These are phyloP conservation scores for Troglohyphantes excavatus DNA, from an alignment of 2,888 invertebrate species.

Conservation along the genomic window DNA sequence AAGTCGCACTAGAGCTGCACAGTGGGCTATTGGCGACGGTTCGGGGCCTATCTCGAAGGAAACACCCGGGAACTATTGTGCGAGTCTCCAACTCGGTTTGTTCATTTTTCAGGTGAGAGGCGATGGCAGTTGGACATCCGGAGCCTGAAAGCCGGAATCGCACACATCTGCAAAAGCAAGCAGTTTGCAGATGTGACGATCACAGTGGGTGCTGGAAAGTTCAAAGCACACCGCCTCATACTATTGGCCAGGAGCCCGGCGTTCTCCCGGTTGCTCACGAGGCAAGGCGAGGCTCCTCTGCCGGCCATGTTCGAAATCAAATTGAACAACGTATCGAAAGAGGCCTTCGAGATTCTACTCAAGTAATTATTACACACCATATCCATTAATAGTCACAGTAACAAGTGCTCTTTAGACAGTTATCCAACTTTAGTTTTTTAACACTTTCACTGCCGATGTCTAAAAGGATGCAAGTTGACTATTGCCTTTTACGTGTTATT, in stretches of 20 bases:
- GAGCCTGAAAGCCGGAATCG: conserved; percentile 3
- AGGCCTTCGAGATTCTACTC: conserved; percentile 36
- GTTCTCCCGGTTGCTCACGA: not conserved
- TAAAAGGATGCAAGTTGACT: too few relatives aligned
- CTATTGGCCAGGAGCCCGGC: conserved; percentile 5
- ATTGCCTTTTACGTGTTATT: too few relatives aligned
- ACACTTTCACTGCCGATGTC: too few relatives aligned
- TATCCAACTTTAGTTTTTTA: too few relatives aligned
- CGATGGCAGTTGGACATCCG: conserved; percentile 9
- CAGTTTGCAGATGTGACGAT: conserved; percentile 17
- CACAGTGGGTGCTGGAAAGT: not conserved
- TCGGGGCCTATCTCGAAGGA: too few relatives aligned
- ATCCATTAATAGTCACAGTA: too few relatives aligned
- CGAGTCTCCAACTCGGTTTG: too few relatives aligned
- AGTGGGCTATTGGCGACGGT: too few relatives aligned
- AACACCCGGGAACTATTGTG: too few relatives aligned
- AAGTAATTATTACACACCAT: conserved; percentile 25
- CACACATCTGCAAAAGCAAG: conserved; percentile 26
- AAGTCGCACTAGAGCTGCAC: too few relatives aligned
- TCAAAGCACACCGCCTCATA: conserved; percentile 25
- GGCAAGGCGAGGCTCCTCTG: not conserved
- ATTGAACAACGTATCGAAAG: not conserved
- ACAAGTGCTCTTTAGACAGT: too few relatives aligned
- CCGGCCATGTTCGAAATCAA: not conserved
- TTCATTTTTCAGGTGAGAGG: not conserved